These are phyloP conservation scores for Ceratosolen solmsi DNA, from an alignment of 1,140 invertebrate species.

Conservation along the genomic window DNA sequence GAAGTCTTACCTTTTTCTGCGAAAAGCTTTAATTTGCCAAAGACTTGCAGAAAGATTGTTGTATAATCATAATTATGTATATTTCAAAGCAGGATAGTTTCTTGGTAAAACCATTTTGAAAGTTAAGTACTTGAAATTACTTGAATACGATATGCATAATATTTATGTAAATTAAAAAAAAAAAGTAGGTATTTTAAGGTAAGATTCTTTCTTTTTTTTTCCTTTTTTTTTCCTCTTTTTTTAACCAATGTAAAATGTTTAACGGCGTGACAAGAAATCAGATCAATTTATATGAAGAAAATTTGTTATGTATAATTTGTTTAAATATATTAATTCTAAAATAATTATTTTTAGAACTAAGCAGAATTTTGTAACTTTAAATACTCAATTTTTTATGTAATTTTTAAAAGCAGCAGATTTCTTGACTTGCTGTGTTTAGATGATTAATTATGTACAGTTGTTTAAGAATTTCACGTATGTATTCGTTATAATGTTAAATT, in stretches of 20 bases:
- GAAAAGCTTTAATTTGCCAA: conserved; percentile 53
- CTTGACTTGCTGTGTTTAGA: conserved; percentile 44
- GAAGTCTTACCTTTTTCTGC: conserved; percentile 44
- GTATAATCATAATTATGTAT: conserved; percentile 32
- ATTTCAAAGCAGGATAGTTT: conserved; percentile 33
- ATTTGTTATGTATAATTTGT: conserved; percentile 36
- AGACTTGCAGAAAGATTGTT: conserved; percentile 50
- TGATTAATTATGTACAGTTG: conserved; percentile 45
- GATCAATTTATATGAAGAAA: conserved; percentile 20
- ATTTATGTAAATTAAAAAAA: conserved; percentile 43
- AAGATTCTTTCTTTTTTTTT: conserved; percentile 43
- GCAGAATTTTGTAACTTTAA: conserved; percentile 38
- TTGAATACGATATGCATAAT: conserved; percentile 45
- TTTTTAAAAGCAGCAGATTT: conserved; percentile 25
- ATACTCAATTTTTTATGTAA: conserved; percentile 27
- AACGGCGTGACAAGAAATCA: conserved; percentile 41
- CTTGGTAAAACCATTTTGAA: conserved; percentile 14
- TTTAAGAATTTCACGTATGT: conserved; percentile 41
- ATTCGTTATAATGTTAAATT: conserved; percentile 48
- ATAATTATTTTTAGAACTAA: conserved; percentile 45
- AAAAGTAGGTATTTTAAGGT: conserved; percentile 43
- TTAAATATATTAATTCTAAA: conserved; percentile 38
- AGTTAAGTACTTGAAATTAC: conserved; percentile 43
- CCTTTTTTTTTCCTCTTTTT: no score
- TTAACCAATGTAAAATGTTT: not conserved